Conservation (phyloP, 2,888 invertebrate species). For the Orthonychiurus folsomi region DNA sequence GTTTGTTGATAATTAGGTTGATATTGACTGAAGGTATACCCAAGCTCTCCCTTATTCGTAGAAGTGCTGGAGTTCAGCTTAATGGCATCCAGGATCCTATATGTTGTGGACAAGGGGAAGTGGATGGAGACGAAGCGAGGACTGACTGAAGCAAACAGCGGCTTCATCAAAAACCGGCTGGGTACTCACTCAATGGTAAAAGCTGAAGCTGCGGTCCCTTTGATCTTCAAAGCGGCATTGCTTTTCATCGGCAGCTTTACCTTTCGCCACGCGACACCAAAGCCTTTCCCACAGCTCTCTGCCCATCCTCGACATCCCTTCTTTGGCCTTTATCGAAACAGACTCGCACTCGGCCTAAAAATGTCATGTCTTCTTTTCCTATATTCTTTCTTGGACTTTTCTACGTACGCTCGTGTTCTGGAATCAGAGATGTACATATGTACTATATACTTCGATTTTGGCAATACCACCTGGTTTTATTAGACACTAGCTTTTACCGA, state of each 20-base stretch:
- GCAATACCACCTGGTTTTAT: too few relatives aligned
- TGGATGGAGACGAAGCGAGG: background rate
- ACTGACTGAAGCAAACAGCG: constrained; percentile 10
- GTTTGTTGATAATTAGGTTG: background rate
- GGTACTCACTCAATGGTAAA: constrained; percentile 26
- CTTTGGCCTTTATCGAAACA: background rate
- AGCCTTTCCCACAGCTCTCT: constrained; percentile 14
- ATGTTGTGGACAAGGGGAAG: background rate
- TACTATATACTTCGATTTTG: too few relatives aligned
- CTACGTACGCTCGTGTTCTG: too few relatives aligned
- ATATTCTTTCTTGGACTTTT: too few relatives aligned
- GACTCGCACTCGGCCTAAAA: constrained; percentile 4
- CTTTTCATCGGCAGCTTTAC: constrained; percentile 26
- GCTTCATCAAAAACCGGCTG: constrained; percentile 20
- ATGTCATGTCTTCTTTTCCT: background rate
- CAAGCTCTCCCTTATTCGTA: too few relatives aligned
- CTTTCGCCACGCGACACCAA: constrained; percentile 31
- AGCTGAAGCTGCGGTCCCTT: constrained; percentile 23
- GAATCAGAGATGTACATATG: too few relatives aligned
- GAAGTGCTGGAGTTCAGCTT: too few relatives aligned
- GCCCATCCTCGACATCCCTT: constrained; percentile 1
- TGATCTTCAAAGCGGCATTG: constrained; percentile 27
- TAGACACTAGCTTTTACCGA: too few relatives aligned
- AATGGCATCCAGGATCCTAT: background rate
- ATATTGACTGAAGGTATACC: background rate